Evolutionary conservation across 2,113 vertebrate species (phyloP).

Genomic region (Plotosus lineatus): DNA sequence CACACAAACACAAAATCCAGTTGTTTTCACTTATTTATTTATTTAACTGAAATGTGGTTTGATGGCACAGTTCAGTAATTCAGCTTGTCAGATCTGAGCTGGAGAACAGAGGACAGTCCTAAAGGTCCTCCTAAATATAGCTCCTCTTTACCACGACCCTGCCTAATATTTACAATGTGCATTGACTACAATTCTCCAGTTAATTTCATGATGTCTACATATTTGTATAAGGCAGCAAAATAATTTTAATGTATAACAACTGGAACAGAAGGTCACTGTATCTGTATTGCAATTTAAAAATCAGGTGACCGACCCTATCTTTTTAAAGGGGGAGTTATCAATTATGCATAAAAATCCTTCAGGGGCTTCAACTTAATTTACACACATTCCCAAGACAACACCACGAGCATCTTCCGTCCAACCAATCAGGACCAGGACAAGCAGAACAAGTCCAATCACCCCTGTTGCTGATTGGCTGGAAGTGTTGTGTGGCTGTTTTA

Average conservation of each 20-base stretch:
- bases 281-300: not conserved
- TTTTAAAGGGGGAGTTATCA: too few species aligned
- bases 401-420: too few species aligned
- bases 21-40: not conserved
- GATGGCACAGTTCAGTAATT: not conserved
- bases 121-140: slow-evolving; percentile 11
- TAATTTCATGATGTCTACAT: not conserved
- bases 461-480: too few species aligned
- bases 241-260: not conserved
- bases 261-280: not conserved
- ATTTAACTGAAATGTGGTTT: slow-evolving; percentile 6
- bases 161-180: slow-evolving; percentile 7
- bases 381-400: too few species aligned
- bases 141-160: not conserved
- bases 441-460: too few species aligned
- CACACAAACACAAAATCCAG: not conserved
- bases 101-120: not conserved
- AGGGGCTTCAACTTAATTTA: too few species aligned
- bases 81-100: not conserved
- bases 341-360: too few species aligned
- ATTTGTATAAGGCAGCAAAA: not conserved
- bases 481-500: too few species aligned
- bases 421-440: too few species aligned
- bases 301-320: too few species aligned
- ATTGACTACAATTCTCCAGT: not conserved